A percentile compares a stretch with the other conserved stretches of the same genome.
phyloP scores from a whole-genome alignment of 64 coral and sea anemone genomes.

The Platygyra sinensis region DNA sequence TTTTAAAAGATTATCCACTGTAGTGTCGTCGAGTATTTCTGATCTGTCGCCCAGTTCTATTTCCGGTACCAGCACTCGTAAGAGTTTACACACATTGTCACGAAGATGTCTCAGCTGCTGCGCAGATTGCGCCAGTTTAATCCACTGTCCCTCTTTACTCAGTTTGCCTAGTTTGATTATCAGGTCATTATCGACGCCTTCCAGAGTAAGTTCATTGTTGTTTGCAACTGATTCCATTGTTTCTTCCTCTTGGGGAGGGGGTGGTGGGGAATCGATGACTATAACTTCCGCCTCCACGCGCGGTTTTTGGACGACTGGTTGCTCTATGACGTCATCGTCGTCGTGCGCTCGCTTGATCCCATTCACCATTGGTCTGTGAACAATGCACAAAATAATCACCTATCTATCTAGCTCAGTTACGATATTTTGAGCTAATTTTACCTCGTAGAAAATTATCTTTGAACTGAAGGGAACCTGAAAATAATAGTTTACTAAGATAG shows the following conservation, averaged over 20 bases:
- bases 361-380: constrained; percentile 45
- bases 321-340: constrained; percentile 19
- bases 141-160: constrained; percentile 61
- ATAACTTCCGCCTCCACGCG: constrained; percentile 63
- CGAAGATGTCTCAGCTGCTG: constrained; percentile 71
- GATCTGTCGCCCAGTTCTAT: constrained; percentile 71
- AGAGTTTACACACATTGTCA: constrained; percentile 78
- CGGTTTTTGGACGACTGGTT: constrained; percentile 35
- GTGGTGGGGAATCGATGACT: constrained; percentile 71
- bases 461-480: too few relatives aligned
- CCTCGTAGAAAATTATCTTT: too few relatives aligned
- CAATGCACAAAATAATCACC: background rate
- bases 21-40: constrained; percentile 70
- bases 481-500: too few relatives aligned
- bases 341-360: constrained; percentile 55
- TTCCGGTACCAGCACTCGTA: constrained; percentile 80
- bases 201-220: background rate
- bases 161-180: constrained; percentile 59
- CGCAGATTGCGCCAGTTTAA: constrained; percentile 63
- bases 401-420: background rate
- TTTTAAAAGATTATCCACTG: constrained; percentile 83
- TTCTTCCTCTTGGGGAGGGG: constrained; percentile 8
- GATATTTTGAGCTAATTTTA: too few relatives aligned
- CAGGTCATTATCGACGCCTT: constrained; percentile 54
- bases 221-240: background rate